Conservation (phyloP, 2,797 vertebrate species). For the Salarias fasciatus region DNA sequence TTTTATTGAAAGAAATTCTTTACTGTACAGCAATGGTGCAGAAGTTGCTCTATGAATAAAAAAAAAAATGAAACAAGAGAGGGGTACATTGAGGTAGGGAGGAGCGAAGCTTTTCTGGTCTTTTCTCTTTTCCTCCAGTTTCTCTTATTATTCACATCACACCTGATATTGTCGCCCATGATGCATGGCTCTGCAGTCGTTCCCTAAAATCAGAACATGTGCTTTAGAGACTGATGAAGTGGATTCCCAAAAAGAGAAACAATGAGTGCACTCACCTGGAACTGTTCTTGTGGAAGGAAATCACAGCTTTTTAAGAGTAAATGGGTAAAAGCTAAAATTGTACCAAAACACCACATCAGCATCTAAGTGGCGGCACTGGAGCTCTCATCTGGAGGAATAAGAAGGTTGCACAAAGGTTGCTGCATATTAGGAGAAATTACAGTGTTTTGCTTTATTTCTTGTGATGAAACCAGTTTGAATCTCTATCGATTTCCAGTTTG, state of each 20-base stretch:
- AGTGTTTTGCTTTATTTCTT: constrained; percentile 20
- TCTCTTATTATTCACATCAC: constrained; percentile 15
- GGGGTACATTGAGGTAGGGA: too few species aligned
- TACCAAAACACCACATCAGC: constrained; percentile 26
- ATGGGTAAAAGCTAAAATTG: constrained; percentile 36
- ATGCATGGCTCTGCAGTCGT: constrained; percentile 16
- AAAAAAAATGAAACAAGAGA: not conserved
- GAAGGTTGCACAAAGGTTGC: constrained; percentile 11
- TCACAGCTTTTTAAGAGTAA: constrained; percentile 29
- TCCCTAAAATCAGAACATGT: constrained; percentile 5
- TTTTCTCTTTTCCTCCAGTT: not conserved
- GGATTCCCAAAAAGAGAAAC: constrained; percentile 27
- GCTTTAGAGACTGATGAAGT: constrained; percentile 23
- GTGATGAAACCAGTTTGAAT: constrained; percentile 23
- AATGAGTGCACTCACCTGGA: constrained; percentile 1
- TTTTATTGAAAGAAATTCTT: too few species aligned
- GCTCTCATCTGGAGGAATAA: constrained; percentile 29
- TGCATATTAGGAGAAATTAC: constrained; percentile 24
- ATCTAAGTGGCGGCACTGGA: constrained; percentile 11
- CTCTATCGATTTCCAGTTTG: constrained; percentile 11
- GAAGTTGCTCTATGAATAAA: too few species aligned
- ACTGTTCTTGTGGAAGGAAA: constrained; percentile 11
- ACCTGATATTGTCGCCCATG: constrained; percentile 14
- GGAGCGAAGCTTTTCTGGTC: too few species aligned
- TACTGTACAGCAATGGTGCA: too few species aligned